A percentile compares a stretch with the other conserved stretches of the same genome.
Evolutionary conservation across 2,888 invertebrate species (phyloP).

Genomic region (Archaeoteleia sp.): DNA sequence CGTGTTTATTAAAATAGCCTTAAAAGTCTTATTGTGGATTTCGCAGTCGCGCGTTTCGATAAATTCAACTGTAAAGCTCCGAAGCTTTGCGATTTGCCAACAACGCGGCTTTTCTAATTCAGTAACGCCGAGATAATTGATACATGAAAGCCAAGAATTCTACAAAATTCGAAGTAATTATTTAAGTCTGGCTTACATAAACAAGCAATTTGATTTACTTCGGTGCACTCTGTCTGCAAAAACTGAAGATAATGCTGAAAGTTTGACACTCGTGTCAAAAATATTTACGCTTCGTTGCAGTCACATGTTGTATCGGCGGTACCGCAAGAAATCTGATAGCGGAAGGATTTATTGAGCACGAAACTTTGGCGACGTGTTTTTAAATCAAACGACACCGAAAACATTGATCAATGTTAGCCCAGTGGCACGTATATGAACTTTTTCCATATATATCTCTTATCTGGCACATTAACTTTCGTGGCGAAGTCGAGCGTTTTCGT

Average conservation of each 20-base stretch:
- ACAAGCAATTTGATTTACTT: too few relatives aligned
- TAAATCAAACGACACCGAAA: slow-evolving; percentile 49
- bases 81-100: slow-evolving; percentile 34
- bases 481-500: slow-evolving; percentile 15
- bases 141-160: slow-evolving; percentile 17
- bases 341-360: slow-evolving; percentile 51
- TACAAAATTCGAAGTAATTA: not conserved
- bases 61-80: slow-evolving; percentile 38
- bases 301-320: slow-evolving; percentile 15
- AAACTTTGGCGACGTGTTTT: slow-evolving; percentile 51
- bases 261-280: slow-evolving; percentile 34
- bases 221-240: slow-evolving; percentile 17
- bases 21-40: slow-evolving; percentile 51
- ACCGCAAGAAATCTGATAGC: slow-evolving; percentile 43
- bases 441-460: slow-evolving; percentile 51
- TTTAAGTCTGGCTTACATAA: too few relatives aligned
- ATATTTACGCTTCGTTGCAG: slow-evolving; percentile 34
- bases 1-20: slow-evolving; percentile 52
- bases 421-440: slow-evolving; percentile 37
- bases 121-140: slow-evolving; percentile 37
- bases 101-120: slow-evolving; percentile 26
- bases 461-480: slow-evolving; percentile 31
- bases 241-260: slow-evolving; percentile 14
- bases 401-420: slow-evolving; percentile 49
- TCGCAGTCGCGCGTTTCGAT: slow-evolving; percentile 41